phyloP scores from a whole-genome alignment of 2,888 invertebrate species.

The Tanypteryx hageni region DNA sequence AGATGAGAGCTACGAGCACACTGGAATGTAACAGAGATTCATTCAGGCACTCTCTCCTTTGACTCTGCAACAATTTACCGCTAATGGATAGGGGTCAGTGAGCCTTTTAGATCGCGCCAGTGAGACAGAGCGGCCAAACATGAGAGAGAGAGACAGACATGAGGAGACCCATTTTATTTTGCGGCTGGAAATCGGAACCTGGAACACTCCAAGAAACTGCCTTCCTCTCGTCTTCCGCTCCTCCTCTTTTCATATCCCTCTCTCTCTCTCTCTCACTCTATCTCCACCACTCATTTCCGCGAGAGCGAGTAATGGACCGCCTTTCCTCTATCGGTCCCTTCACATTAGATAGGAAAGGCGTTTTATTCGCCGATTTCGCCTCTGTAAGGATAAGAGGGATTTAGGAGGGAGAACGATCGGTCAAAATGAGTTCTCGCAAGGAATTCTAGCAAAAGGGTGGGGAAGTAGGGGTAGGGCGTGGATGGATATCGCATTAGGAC shows the following conservation, averaged over 20 bases:
- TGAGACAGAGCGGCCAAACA: not conserved
- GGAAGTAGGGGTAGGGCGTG: not conserved
- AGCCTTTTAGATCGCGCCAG: not conserved
- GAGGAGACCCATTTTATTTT: not conserved
- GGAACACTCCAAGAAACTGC: conserved; percentile 17
- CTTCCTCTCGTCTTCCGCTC: not conserved
- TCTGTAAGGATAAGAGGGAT: no score
- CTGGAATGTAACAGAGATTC: not conserved
- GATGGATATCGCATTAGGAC: no score
- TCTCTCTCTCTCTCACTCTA: not conserved
- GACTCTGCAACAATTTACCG: not conserved
- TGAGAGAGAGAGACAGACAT: not conserved
- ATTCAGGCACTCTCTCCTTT: not conserved
- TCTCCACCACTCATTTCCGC: conserved; percentile 36
- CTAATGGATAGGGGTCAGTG: conserved; percentile 30
- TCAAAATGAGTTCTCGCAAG: no score
- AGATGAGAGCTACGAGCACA: not conserved
- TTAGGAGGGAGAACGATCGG: no score
- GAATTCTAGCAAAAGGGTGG: not conserved
- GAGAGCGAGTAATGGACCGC: not conserved
- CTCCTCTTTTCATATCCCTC: not conserved
- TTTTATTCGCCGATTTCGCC: no score
- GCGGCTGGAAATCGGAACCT: conserved; percentile 42
- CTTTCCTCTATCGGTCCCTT: conserved; percentile 8
- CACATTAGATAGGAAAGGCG: not conserved